Percentiles rank a stretch among this genome's conserved stretches.
Evolutionary conservation across 2,113 vertebrate species (phyloP).

Genomic region (Loxodonta africana): DNA sequence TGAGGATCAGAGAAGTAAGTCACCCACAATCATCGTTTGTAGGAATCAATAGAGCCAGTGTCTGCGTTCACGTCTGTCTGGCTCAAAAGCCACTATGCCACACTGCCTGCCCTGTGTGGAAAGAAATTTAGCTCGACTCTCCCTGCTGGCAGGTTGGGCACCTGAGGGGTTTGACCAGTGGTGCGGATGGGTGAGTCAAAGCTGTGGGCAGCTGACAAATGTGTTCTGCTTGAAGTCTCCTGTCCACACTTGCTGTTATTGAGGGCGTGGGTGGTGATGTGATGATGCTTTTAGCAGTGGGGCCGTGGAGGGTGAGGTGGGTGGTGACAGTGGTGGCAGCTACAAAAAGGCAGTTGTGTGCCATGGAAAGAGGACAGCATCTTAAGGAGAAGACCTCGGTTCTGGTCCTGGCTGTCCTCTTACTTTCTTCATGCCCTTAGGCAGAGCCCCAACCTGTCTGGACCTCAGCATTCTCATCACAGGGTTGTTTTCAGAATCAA

Average conservation of each 20-base stretch:
- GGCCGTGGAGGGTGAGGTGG: neutral
- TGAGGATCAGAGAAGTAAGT: neutral
- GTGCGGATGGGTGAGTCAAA: neutral
- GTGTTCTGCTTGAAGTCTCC: neutral
- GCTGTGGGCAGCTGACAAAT: neutral
- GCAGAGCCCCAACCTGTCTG: neutral
- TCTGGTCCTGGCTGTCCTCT: neutral
- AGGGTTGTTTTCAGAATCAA: conserved; percentile 42
- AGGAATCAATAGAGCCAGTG: neutral
- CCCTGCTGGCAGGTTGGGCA: neutral
- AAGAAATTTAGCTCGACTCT: neutral
- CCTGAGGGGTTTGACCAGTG: neutral
- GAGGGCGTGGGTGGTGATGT: neutral
- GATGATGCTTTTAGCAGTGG: neutral
- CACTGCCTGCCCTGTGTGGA: neutral
- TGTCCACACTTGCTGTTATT: neutral
- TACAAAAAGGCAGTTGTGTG: neutral
- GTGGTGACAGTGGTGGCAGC: neutral
- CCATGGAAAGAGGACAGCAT: neutral
- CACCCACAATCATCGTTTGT: too few species aligned
- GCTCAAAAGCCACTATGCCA: neutral
- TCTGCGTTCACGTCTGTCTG: neutral
- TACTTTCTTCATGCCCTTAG: neutral
- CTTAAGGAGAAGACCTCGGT: neutral
- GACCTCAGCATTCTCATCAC: conserved; percentile 63